phyloP scores from a whole-genome alignment of 2,113 vertebrate species.

The Oceanodroma tethys region DNA sequence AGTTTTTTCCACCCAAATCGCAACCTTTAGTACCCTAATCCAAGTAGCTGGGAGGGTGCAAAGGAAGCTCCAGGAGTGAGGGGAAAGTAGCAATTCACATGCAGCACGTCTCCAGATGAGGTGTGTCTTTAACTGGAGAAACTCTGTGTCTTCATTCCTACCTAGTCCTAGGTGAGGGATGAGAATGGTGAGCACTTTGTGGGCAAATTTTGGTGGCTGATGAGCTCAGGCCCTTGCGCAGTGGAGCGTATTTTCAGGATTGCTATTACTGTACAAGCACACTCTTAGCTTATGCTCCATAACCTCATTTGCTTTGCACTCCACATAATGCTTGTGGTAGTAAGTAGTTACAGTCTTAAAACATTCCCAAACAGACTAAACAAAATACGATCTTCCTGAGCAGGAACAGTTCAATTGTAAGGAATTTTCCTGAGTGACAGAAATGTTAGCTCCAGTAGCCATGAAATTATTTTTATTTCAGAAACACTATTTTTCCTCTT shows the following conservation, averaged over 20 bases:
- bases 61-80: not conserved
- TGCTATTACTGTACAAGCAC: not conserved
- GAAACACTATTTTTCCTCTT: not conserved
- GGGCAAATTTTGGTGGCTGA: not conserved
- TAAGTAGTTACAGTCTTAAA: not conserved
- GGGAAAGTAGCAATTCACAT: not conserved
- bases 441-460: not conserved
- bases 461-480: not conserved
- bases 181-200: not conserved
- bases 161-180: not conserved
- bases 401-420: constrained; percentile 9
- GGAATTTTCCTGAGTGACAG: not conserved
- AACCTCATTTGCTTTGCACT: not conserved
- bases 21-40: not conserved
- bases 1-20: not conserved
- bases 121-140: not conserved
- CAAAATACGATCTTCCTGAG: not conserved
- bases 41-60: not conserved
- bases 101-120: not conserved
- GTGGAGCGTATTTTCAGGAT: not conserved
- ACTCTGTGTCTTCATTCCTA: not conserved
- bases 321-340: not conserved
- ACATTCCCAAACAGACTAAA: constrained; percentile 22
- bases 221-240: not conserved
- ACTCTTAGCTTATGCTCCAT: not conserved